Conservation (phyloP, 2,113 vertebrate species). For the Sorex araneus region DNA sequence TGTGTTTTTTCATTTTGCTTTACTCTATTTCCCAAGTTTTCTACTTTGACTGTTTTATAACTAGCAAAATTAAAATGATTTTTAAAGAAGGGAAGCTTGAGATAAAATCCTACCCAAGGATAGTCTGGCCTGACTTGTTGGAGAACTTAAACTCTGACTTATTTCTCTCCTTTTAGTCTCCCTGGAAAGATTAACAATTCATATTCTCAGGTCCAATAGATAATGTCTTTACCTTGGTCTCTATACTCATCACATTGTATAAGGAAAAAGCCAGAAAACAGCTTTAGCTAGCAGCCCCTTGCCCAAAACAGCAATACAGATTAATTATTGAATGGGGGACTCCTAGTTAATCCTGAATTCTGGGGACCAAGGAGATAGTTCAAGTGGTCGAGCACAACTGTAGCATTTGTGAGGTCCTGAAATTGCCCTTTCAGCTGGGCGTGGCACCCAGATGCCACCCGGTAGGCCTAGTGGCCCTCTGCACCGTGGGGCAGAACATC, state of each 20-base stretch:
- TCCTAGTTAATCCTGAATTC: neutral
- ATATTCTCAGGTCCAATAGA: neutral
- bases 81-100: slow-evolving; percentile 48
- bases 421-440: too few relatives aligned
- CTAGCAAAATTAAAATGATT: slow-evolving; percentile 47
- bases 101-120: slow-evolving; percentile 37
- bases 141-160: slow-evolving; percentile 43
- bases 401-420: too few relatives aligned
- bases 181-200: slow-evolving; percentile 19
- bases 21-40: slow-evolving; percentile 32
- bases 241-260: neutral
- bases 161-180: neutral
- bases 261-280: slow-evolving; percentile 21
- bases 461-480: too few relatives aligned
- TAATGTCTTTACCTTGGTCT: slow-evolving; percentile 12
- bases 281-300: neutral
- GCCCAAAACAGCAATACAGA: neutral
- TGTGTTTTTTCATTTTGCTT: slow-evolving; percentile 20
- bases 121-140: neutral
- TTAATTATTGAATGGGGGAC: neutral
- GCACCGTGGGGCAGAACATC: too few relatives aligned
- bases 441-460: too few relatives aligned
- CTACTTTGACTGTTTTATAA: slow-evolving; percentile 10
- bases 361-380: neutral
- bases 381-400: too few relatives aligned